These are phyloP conservation scores for Dufourea novaeangliae DNA, from an alignment of 1,140 invertebrate genomes.

Conservation along the genomic window DNA sequence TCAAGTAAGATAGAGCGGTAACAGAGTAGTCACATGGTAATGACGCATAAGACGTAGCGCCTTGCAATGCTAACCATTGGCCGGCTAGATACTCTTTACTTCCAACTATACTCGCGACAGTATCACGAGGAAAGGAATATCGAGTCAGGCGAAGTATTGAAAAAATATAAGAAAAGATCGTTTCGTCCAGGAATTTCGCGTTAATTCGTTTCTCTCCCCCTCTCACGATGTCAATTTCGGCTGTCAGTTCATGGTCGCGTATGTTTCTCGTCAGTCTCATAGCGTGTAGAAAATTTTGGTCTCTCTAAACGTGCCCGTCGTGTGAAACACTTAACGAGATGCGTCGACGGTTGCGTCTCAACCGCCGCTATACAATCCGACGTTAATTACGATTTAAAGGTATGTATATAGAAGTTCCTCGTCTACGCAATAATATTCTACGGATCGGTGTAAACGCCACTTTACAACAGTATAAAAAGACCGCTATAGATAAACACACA, in stretches of 20 bases:
- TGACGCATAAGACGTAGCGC: too few relatives aligned
- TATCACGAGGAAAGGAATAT: too few relatives aligned
- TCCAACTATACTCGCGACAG: too few relatives aligned
- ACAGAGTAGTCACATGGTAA: too few relatives aligned
- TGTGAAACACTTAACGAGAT: conserved; percentile 26
- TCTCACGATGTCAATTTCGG: not conserved
- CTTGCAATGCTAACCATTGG: too few relatives aligned
- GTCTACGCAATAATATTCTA: conserved; percentile 42
- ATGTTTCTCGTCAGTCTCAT: conserved; percentile 43
- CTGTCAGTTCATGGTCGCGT: too few relatives aligned
- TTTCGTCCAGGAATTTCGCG: not conserved
- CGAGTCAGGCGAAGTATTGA: too few relatives aligned
- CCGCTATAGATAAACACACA: conserved; percentile 45
- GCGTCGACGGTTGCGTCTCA: not conserved
- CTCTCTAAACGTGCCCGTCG: conserved; percentile 38
- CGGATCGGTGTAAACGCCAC: conserved; percentile 55
- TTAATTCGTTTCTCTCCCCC: not conserved
- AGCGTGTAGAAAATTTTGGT: conserved; percentile 52
- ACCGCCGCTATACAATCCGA: not conserved
- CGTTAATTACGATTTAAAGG: conserved; percentile 32
- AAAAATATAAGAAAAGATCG: too few relatives aligned
- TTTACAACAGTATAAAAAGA: conserved; percentile 62
- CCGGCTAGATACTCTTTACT: too few relatives aligned
- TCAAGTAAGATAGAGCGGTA: too few relatives aligned
- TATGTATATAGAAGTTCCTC: conserved; percentile 31